Conservation (phyloP, 2,113 vertebrate genomes). For the Calyptommatus sinebrachiatus region DNA sequence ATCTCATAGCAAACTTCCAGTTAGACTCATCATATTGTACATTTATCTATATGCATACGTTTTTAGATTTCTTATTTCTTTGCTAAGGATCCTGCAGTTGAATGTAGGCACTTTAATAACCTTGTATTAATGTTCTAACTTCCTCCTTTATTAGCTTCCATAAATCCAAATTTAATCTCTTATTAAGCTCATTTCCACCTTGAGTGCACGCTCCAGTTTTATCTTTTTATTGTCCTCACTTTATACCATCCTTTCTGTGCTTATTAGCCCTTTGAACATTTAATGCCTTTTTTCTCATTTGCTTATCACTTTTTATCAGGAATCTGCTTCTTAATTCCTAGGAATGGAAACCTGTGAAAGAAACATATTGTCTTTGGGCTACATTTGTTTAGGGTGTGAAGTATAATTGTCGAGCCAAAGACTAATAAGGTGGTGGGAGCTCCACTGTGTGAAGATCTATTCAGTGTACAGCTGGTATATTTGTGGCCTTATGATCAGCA, state of each 20-base stretch:
- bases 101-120: slow-evolving; percentile 29
- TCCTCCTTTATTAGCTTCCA: slow-evolving; percentile 34
- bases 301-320: slow-evolving; percentile 13
- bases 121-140: slow-evolving; percentile 15
- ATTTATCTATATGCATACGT: slow-evolving; percentile 31
- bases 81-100: slow-evolving; percentile 7
- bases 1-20: slow-evolving; percentile 19
- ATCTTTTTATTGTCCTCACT: slow-evolving; percentile 17
- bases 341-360: neutral
- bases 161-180: slow-evolving; percentile 41
- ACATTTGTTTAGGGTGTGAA: neutral
- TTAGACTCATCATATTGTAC: neutral
- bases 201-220: slow-evolving; percentile 34
- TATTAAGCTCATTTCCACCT: slow-evolving; percentile 35
- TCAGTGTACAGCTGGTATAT: neutral
- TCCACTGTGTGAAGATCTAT: neutral
- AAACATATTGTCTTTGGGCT: neutral
- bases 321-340: neutral
- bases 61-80: slow-evolving; percentile 2
- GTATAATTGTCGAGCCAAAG: neutral
- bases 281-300: neutral
- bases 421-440: neutral
- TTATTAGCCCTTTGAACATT: neutral
- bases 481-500: neutral
- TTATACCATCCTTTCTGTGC: slow-evolving; percentile 9